Evolutionary conservation across 2,888 invertebrate species (phyloP).

Genomic region (Microplitis deprimator): DNA sequence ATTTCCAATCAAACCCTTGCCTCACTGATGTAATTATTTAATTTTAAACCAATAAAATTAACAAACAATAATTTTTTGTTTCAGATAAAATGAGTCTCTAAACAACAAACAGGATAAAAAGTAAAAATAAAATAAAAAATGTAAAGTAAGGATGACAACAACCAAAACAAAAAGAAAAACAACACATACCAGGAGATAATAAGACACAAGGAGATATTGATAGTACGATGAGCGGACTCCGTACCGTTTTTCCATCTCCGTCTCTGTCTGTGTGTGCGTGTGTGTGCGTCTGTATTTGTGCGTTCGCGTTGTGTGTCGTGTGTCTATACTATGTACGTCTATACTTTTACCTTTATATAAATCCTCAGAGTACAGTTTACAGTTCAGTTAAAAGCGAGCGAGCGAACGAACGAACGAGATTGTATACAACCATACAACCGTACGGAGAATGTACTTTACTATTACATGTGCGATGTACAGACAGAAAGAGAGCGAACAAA

Average conservation of each 20-base stretch:
- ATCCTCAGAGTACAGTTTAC: too few relatives aligned
- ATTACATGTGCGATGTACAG: too few relatives aligned
- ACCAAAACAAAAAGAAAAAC: not conserved
- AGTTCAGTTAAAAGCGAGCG: too few relatives aligned
- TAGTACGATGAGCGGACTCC: slow-evolving; percentile 47
- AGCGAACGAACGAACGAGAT: too few relatives aligned
- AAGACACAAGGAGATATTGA: slow-evolving; percentile 49
- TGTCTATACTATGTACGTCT: too few relatives aligned
- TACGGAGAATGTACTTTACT: too few relatives aligned
- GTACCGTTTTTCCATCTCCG: not conserved
- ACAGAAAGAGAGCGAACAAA: slow-evolving; percentile 15
- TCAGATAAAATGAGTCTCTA: slow-evolving; percentile 36
- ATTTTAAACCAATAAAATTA: slow-evolving; percentile 8
- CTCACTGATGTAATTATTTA: too few relatives aligned
- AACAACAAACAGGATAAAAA: slow-evolving; percentile 14
- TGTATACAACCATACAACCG: too few relatives aligned
- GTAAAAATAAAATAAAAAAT: not conserved
- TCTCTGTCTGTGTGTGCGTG: too few relatives aligned
- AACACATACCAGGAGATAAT: not conserved
- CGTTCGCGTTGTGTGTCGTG: not conserved
- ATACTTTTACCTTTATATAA: too few relatives aligned
- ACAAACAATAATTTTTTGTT: slow-evolving; percentile 33
- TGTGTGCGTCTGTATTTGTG: too few relatives aligned
- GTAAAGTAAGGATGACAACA: not conserved
- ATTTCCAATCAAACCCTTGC: too few relatives aligned